Evolutionary conservation across 2,113 vertebrate species (phyloP).

Genomic region (Irena cyanogastra): DNA sequence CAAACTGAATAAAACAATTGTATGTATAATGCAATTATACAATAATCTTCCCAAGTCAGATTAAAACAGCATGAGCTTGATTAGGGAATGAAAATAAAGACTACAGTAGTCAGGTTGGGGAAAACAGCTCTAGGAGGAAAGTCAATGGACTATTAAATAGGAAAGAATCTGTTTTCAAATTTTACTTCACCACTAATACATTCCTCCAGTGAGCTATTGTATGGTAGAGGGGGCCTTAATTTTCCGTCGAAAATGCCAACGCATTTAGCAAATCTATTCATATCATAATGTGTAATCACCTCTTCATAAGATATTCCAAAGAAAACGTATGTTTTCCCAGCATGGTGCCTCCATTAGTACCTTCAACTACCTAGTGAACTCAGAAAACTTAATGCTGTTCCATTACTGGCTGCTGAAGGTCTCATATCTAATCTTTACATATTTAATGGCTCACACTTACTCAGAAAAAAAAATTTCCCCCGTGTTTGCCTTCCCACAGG

Average conservation of each 20-base stretch:
- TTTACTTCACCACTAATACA: conserved; percentile 78
- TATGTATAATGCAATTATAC: not conserved
- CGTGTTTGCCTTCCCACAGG: not conserved
- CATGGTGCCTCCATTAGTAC: conserved; percentile 67
- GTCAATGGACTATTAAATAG: conserved; percentile 89
- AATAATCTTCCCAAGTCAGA: not conserved
- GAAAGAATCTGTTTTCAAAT: conserved; percentile 86
- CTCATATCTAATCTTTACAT: conserved; percentile 70
- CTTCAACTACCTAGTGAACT: conserved; percentile 64
- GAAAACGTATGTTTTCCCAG: conserved; percentile 70
- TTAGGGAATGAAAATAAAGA: conserved; percentile 69
- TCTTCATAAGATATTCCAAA: conserved; percentile 57
- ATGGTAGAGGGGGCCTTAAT: conserved; percentile 63
- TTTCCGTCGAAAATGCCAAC: conserved; percentile 57
- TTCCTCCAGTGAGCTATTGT: conserved; percentile 65
- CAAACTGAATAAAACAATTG: not conserved
- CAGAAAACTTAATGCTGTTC: conserved; percentile 62
- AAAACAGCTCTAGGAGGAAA: conserved; percentile 69
- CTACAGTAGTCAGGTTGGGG: not conserved
- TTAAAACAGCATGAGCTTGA: conserved; percentile 67
- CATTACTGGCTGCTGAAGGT: conserved; percentile 59
- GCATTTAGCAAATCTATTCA: conserved; percentile 63
- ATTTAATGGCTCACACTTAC: conserved; percentile 10
- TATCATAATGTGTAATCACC: conserved; percentile 66
- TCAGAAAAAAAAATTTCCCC: not conserved